Conservation (phyloP, 2,797 vertebrate genomes). For the Rhyacichthys aspro region DNA sequence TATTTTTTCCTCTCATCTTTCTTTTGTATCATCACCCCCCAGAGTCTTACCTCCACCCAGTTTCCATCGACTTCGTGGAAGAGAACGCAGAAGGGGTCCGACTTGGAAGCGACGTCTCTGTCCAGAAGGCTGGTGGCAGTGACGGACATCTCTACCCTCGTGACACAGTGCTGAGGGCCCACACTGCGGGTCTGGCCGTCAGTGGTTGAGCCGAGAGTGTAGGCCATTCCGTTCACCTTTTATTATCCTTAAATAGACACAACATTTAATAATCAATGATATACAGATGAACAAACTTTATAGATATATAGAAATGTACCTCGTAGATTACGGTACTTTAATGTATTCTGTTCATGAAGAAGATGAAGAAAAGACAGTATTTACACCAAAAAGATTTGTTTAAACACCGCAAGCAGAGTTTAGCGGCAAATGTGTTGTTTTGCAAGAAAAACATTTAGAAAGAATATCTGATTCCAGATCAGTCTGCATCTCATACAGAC, state of each 20-base stretch:
- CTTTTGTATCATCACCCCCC: neutral
- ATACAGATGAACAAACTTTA: too few species aligned
- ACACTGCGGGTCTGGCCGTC: slow-evolving; percentile 67
- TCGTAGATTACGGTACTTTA: too few species aligned
- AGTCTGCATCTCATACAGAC: too few species aligned
- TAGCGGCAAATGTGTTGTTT: too few species aligned
- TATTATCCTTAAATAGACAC: slow-evolving; percentile 66
- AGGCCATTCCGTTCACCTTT: slow-evolving; percentile 85
- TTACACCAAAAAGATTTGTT: too few species aligned
- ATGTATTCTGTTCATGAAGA: too few species aligned
- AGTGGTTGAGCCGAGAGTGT: slow-evolving; percentile 76
- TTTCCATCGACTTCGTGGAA: slow-evolving; percentile 90
- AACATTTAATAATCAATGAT: neutral
- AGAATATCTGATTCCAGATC: too few species aligned
- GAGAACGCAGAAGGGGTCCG: slow-evolving; percentile 97
- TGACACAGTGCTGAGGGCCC: slow-evolving; percentile 89
- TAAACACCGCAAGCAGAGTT: too few species aligned
- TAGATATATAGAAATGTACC: too few species aligned
- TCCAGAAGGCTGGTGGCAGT: slow-evolving; percentile 91
- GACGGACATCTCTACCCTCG: slow-evolving; percentile 92
- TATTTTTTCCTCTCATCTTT: neutral
- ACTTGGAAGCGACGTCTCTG: slow-evolving; percentile 96
- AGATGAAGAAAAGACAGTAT: too few species aligned
- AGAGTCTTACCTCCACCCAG: slow-evolving; percentile 88
- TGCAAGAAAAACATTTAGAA: too few species aligned